Percentiles rank a stretch among this genome's conserved stretches.
Evolutionary conservation across 2,797 vertebrate genomes (phyloP).

Genomic region (Anabacerthia variegaticeps): DNA sequence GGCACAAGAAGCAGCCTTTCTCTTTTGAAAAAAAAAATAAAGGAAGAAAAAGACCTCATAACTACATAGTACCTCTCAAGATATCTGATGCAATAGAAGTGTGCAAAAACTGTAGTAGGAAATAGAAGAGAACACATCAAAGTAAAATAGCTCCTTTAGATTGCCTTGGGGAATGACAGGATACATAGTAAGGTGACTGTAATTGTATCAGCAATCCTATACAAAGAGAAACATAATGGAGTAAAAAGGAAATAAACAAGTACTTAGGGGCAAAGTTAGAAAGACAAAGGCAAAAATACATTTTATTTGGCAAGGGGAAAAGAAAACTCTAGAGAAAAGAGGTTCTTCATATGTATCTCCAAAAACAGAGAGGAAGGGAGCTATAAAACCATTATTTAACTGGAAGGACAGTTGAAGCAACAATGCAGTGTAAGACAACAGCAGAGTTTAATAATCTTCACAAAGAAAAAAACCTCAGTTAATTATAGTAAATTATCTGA

Average conservation of each 20-base stretch:
- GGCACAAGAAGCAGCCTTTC: background rate
- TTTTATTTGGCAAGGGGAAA: background rate
- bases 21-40: background rate
- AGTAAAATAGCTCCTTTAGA: background rate
- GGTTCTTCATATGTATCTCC: background rate
- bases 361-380: background rate
- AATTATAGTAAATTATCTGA: background rate
- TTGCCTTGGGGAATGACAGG: background rate
- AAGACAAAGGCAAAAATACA: background rate
- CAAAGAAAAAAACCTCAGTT: background rate
- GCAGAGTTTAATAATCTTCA: background rate
- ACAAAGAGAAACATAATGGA: background rate
- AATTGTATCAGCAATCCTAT: background rate
- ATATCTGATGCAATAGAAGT: background rate
- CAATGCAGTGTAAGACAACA: background rate
- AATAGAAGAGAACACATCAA: background rate
- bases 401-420: background rate
- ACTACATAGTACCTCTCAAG: background rate
- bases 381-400: background rate
- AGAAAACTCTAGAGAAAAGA: background rate
- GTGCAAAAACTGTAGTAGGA: background rate
- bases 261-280: background rate
- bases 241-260: background rate
- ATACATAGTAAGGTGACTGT: background rate
- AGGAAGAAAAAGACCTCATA: fast-evolving